Base-by-base conservation (phyloP, 2,888 invertebrate species). In the Formica aserva region DNA sequence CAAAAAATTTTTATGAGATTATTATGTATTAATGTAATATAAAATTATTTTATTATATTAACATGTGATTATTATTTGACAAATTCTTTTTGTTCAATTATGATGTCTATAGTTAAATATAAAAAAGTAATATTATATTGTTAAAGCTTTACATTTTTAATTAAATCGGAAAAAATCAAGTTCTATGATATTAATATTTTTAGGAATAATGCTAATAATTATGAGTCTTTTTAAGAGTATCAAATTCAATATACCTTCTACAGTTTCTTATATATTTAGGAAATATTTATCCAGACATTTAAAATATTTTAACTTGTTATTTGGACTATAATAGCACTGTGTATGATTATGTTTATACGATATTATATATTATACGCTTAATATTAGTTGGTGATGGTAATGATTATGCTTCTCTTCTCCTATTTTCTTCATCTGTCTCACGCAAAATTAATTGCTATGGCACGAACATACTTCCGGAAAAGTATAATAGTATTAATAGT, bases 331-430 rank as follows among this genome's bases (percentile, higher is more conserved):
- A 52, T 38, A 55, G 8, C 18, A 26, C 35, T 65, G 8, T 52
- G 13, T 52, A 76, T 38, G 5, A 55, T 65, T 52, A 1, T 26
- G 18, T 32, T 41, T 62, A 62, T 38, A 22, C 3, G 13, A 48
- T 29, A 62, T 62, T 26, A 26, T 55, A 52, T 26, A 60, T 76
- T 52, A 13, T 52, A 38, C 45, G 45, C 45, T 81, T 83, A 26
- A 80, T 60, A 72, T 35, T 77, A 77, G 22, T 65, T 76, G 84
- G 82, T 86, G 84, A 77, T 78, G 78, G 78, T 72, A 78, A 76
- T 60, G 74, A 67, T 67, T n/a, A 48, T n/a, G 82, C 85, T 85
- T 86, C 75, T 80, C 82, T 84, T 83, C 75, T 85, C 65, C 75
- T 85, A 60, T 65, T 67, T 77, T 77, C 76, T 62, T 67, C 72